phyloP scores from a whole-genome alignment of 2,888 invertebrate genomes.

The Cosmorhoe ocellata region DNA sequence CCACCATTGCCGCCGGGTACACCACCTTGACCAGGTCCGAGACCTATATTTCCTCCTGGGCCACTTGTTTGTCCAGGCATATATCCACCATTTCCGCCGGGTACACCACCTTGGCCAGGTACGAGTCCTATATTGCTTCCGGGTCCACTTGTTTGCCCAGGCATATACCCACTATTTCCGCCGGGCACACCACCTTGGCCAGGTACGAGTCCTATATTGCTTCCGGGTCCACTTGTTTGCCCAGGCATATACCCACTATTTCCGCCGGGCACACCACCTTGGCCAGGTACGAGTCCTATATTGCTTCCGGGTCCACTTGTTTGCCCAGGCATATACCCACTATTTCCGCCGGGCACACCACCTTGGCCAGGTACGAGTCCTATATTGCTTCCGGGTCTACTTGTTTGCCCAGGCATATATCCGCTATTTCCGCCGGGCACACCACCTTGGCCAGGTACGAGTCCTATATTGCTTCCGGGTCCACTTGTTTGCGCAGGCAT shows the following conservation, averaged over 20 bases:
- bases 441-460: constrained; percentile 1
- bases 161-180: neutral
- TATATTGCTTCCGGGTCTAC: constrained; percentile 9
- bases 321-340: constrained; percentile 1
- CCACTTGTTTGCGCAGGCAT: constrained; percentile 3
- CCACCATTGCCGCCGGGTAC: constrained; percentile 2
- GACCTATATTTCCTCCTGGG: constrained; percentile 24
- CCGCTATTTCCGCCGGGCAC: constrained; percentile 2
- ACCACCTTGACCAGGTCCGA: neutral
- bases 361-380: neutral
- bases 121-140: neutral
- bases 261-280: constrained; percentile 8
- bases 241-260: constrained; percentile 25
- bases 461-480: neutral
- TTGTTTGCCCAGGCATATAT: constrained; percentile 10
- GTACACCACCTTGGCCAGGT: constrained; percentile 9
- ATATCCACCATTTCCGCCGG: constrained; percentile 23
- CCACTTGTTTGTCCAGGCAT: constrained; percentile 3
- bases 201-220: neutral
- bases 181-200: constrained; percentile 1
- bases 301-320: constrained; percentile 19
- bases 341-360: too few species aligned
- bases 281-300: constrained; percentile 26
- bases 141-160: constrained; percentile 2
- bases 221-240: constrained; percentile 5